phyloP scores from a whole-genome alignment of 2,113 vertebrate genomes.

The Henicopernis longicauda region DNA sequence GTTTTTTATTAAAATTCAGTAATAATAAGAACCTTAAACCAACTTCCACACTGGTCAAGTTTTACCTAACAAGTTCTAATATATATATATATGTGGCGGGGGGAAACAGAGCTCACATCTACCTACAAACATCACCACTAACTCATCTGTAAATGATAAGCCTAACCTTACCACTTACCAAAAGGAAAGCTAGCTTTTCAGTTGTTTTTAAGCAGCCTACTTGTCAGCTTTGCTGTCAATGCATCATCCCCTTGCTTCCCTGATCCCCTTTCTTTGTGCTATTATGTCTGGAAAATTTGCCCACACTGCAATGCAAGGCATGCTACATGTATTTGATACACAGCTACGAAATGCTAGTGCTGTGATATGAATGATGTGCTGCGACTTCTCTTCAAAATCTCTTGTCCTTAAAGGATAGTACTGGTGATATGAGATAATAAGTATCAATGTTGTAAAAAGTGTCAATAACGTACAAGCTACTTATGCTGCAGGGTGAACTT shows the following conservation, averaged over 20 bases:
- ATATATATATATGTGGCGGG: neutral
- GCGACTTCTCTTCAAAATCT: neutral
- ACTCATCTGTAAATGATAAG: neutral
- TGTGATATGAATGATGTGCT: neutral
- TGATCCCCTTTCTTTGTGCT: neutral
- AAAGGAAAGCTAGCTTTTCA: neutral
- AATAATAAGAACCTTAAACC: neutral
- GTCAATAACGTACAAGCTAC: neutral
- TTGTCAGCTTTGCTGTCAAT: neutral
- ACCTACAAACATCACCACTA: neutral
- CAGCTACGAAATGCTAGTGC: neutral
- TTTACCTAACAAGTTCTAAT: neutral
- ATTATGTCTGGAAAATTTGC: rapidly evolving
- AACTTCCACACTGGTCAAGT: neutral
- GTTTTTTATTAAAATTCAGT: neutral
- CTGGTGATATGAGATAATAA: neutral
- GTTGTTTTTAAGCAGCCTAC: neutral
- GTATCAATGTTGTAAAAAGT: neutral
- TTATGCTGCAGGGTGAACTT: neutral
- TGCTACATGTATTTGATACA: neutral
- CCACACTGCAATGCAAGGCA: rapidly evolving
- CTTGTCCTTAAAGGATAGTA: neutral
- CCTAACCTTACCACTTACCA: rapidly evolving
- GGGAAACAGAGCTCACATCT: neutral
- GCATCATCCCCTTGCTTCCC: neutral